Percentiles rank a stretch among this genome's conserved stretches.
Evolutionary conservation across 2,113 vertebrate genomes (phyloP).

Genomic region (Notarius quadriscutis): DNA sequence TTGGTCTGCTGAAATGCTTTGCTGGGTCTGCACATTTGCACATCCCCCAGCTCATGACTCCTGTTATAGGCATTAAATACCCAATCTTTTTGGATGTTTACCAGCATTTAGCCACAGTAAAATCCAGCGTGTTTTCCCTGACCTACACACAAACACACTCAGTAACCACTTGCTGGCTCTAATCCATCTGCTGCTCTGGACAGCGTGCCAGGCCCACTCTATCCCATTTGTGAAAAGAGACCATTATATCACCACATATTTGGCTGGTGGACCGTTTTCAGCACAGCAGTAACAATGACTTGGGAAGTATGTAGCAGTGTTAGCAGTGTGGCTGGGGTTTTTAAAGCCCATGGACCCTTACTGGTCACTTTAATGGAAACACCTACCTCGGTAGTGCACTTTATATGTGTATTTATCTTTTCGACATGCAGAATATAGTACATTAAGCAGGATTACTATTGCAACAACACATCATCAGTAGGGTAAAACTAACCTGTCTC

Average conservation of each 20-base stretch:
- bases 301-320: neutral
- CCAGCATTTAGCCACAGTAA: neutral
- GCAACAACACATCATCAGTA: too few species aligned
- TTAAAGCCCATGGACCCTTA: neutral
- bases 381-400: neutral
- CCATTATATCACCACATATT: constrained; percentile 6
- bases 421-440: neutral
- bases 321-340: neutral
- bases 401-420: neutral
- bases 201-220: neutral
- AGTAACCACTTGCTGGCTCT: neutral
- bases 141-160: neutral
- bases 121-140: neutral
- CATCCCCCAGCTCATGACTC: neutral
- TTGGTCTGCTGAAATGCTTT: too few species aligned
- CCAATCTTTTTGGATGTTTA: neutral
- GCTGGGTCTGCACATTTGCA: neutral
- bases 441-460: neutral
- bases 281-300: neutral
- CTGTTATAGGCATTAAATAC: neutral
- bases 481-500: too few species aligned
- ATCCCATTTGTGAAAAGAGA: neutral
- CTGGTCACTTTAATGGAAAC: neutral
- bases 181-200: neutral
- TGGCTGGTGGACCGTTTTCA: neutral